phyloP scores from a whole-genome alignment of 2,113 vertebrate genomes.

The Anarrhichthys ocellatus region DNA sequence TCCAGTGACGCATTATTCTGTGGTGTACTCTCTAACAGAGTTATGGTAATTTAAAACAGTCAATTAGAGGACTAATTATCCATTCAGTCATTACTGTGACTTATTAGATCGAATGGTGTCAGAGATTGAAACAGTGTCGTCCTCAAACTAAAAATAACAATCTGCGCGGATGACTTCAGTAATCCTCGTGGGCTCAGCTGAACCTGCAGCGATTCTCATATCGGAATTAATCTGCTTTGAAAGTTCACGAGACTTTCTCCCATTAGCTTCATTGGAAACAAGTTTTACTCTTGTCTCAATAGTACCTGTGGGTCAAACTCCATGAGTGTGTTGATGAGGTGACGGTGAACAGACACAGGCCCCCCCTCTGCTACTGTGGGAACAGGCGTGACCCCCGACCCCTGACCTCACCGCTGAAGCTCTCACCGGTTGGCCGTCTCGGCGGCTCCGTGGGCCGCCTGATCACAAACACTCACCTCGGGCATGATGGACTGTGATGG shows the following conservation, averaged over 20 bases:
- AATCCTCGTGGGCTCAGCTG: constrained; percentile 11
- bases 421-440: constrained; percentile 51
- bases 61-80: constrained; percentile 65
- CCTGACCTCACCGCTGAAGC: constrained; percentile 48
- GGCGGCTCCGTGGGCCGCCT: constrained; percentile 41
- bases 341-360: constrained; percentile 75
- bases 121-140: constrained; percentile 52
- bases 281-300: constrained; percentile 16
- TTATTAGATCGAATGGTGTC: constrained; percentile 62
- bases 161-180: constrained; percentile 34
- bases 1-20: constrained; percentile 16
- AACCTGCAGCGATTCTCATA: not conserved
- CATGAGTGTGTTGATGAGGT: constrained; percentile 58
- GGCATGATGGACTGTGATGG: constrained; percentile 70
- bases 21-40: constrained; percentile 10
- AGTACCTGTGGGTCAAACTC: constrained; percentile 48
- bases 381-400: constrained; percentile 71
- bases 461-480: constrained; percentile 78
- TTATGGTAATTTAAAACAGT: constrained; percentile 40
- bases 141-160: constrained; percentile 55
- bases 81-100: constrained; percentile 56
- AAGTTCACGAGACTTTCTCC: constrained; percentile 30
- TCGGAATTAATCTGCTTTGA: constrained; percentile 25
- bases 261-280: constrained; percentile 29
- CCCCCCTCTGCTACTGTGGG: constrained; percentile 72